Evolutionary conservation across 2,888 invertebrate species (phyloP).

Genomic region (Melanostoma scalare): DNA sequence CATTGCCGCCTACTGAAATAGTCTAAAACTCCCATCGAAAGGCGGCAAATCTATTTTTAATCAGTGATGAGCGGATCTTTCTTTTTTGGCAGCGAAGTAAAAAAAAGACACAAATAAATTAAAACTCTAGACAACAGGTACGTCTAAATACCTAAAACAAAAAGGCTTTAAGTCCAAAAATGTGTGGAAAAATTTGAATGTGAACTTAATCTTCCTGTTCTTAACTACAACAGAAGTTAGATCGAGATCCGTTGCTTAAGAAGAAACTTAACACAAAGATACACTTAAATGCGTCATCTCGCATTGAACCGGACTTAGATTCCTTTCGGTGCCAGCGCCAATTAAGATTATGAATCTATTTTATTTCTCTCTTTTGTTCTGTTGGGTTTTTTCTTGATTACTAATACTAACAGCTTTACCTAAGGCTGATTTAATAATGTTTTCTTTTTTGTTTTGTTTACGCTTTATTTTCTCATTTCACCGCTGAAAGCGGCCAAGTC

Average conservation of each 20-base stretch:
- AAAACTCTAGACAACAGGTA: constrained; percentile 19
- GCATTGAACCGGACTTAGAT: constrained; percentile 66
- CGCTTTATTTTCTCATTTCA: constrained; percentile 50
- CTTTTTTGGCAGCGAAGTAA: neutral
- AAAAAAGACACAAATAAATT: constrained; percentile 1
- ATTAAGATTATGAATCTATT: constrained; percentile 53
- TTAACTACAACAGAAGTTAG: constrained; percentile 6
- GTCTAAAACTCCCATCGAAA: neutral
- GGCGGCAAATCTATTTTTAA: constrained; percentile 30
- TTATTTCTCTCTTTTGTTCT: constrained; percentile 55
- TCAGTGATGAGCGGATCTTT: constrained; percentile 16
- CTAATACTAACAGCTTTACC: constrained; percentile 6
- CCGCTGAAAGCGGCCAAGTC: constrained; percentile 48
- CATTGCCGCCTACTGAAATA: constrained; percentile 16
- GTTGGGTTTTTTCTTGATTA: constrained; percentile 28
- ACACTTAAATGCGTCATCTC: constrained; percentile 53
- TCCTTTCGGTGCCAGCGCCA: constrained; percentile 57
- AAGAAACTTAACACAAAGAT: constrained; percentile 33
- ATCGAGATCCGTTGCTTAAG: constrained; percentile 15
- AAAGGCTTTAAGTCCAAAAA: neutral
- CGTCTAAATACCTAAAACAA: neutral
- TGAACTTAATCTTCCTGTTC: constrained; percentile 43
- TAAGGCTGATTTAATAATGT: constrained; percentile 22
- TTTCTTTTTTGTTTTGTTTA: constrained; percentile 39
- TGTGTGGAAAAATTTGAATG: constrained; percentile 20